These are phyloP conservation scores for Caenorhabditis briggsae DNA, from an alignment of 1,140 invertebrate genomes.

Conservation along the genomic window DNA sequence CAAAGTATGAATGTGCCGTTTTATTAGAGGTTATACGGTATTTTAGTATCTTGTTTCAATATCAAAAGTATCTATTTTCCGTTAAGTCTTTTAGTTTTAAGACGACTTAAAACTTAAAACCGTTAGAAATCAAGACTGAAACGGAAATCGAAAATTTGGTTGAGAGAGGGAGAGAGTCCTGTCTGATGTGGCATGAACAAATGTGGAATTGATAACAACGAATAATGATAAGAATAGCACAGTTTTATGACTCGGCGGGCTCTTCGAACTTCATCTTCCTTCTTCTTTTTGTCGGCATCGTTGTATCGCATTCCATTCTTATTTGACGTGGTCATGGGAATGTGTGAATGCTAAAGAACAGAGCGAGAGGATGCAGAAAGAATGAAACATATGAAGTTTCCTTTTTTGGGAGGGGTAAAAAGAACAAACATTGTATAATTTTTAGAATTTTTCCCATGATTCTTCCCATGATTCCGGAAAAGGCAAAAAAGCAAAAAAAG, in stretches of 20 bases:
- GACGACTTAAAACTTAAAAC: conserved; percentile 2
- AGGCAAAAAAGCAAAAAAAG: neutral
- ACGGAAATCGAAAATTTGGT: conserved; percentile 48
- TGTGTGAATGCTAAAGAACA: neutral
- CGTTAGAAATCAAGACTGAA: neutral
- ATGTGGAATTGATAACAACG: conserved; percentile 44
- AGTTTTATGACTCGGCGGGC: conserved; percentile 38
- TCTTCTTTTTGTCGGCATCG: conserved; percentile 30
- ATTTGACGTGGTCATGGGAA: conserved; percentile 50
- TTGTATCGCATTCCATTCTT: conserved; percentile 47
- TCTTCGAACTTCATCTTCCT: conserved; percentile 8
- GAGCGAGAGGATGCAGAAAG: neutral
- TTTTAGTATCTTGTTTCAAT: too few species aligned
- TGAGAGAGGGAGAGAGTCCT: neutral
- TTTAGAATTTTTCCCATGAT: neutral
- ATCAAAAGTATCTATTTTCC: too few species aligned
- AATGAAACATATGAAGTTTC: neutral
- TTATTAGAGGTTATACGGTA: too few species aligned
- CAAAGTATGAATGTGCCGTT: too few species aligned
- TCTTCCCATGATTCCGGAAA: neutral
- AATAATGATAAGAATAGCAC: conserved; percentile 1
- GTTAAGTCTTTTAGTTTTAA: neutral
- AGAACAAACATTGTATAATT: conserved; percentile 41
- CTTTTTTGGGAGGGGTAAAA: neutral
- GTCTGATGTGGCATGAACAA: neutral